Evolutionary conservation across 2,888 invertebrate species (phyloP).

Genomic region (Plebejus anna): DNA sequence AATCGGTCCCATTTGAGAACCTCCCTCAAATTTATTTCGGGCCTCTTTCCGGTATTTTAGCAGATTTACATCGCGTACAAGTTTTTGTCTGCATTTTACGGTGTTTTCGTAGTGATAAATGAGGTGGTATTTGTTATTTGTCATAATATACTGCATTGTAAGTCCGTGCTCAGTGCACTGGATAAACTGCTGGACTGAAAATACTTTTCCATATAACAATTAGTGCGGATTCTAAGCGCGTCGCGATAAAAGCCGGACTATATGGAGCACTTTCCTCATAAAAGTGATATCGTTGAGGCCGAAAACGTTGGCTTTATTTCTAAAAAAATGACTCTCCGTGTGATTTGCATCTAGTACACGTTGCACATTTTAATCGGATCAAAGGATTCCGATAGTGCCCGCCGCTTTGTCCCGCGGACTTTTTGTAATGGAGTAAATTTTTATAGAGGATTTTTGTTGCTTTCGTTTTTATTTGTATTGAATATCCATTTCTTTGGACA

Average conservation of each 20-base stretch:
- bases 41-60: conserved; percentile 3
- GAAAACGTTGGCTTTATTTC: background rate
- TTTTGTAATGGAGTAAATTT: conserved; percentile 21
- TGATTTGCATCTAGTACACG: conserved; percentile 26
- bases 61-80: background rate
- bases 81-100: background rate
- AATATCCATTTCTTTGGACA: conserved; percentile 8
- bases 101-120: background rate
- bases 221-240: background rate
- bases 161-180: background rate
- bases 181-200: background rate
- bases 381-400: conserved; percentile 25
- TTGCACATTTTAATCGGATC: conserved; percentile 23
- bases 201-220: background rate
- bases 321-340: conserved; percentile 1
- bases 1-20: conserved; percentile 1
- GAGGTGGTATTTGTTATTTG: background rate
- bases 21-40: background rate
- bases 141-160: background rate
- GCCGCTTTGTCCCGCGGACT: conserved; percentile 15
- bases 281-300: conserved; percentile 11
- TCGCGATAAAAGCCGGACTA: background rate
- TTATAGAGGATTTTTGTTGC: conserved; percentile 16
- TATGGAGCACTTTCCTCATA: background rate
- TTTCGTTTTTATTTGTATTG: conserved; percentile 3